Conservation (phyloP, 2,797 vertebrate genomes). For the Clarias laeviceps region DNA sequence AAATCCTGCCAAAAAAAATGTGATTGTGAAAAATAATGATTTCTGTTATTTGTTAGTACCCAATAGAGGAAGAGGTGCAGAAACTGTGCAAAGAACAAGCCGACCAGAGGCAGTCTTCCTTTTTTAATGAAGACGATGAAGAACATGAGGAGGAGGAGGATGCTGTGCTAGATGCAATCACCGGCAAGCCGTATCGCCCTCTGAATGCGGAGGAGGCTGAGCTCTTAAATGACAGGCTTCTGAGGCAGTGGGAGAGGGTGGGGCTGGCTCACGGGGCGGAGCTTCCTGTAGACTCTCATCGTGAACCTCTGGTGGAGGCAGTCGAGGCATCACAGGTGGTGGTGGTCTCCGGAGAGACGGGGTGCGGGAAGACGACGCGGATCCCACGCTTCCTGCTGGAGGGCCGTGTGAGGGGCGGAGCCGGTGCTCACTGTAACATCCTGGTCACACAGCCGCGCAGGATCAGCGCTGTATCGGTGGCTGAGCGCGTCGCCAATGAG, state of each 20-base stretch:
- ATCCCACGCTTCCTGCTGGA: conserved; percentile 93
- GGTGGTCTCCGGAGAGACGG: conserved; percentile 92
- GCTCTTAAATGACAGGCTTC: conserved; percentile 75
- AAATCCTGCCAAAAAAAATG: too few relatives aligned
- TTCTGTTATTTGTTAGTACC: conserved; percentile 74
- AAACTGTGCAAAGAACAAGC: conserved; percentile 69
- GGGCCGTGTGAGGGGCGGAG: conserved; percentile 75
- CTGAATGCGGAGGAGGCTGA: conserved; percentile 71
- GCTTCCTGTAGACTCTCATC: conserved; percentile 87
- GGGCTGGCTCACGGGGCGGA: conserved; percentile 61
- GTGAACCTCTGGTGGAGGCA: conserved; percentile 79
- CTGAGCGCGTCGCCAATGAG: conserved; percentile 89
- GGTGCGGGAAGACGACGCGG: conserved; percentile 94
- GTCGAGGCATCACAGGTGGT: conserved; percentile 84
- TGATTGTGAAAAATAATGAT: neutral
- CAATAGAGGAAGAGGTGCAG: conserved; percentile 77
- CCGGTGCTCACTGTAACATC: conserved; percentile 86
- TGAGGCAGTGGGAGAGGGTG: conserved; percentile 81
- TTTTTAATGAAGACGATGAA: conserved; percentile 64
- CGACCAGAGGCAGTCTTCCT: conserved; percentile 35
- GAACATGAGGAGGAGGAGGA: conserved; percentile 75
- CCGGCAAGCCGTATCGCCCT: conserved; percentile 77
- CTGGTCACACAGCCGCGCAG: conserved; percentile 93
- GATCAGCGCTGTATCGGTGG: conserved; percentile 94
- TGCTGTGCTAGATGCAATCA: conserved; percentile 82